phyloP scores from a whole-genome alignment of 1,140 invertebrate genomes.

The Dufourea novaeangliae region DNA sequence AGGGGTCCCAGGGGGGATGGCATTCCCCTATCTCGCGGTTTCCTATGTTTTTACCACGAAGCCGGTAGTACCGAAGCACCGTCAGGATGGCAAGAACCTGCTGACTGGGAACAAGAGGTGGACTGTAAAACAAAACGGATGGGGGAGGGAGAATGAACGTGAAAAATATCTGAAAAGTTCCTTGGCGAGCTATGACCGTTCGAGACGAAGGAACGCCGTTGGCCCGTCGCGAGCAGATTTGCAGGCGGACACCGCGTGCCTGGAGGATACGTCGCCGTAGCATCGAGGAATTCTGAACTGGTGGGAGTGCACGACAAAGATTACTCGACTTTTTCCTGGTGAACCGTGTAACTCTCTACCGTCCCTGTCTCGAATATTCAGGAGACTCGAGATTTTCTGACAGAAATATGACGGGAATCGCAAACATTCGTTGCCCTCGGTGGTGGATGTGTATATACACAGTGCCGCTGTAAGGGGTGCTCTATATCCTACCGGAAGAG shows the following conservation, averaged over 20 bases:
- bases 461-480: too few relatives aligned
- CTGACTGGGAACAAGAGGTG: neutral
- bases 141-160: neutral
- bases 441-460: too few relatives aligned
- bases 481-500: too few relatives aligned
- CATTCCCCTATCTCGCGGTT: constrained; percentile 35
- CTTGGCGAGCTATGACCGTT: neutral
- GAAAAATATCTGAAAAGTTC: constrained; percentile 8
- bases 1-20: constrained; percentile 27
- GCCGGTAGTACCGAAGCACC: neutral
- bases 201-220: neutral
- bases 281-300: neutral
- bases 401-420: neutral
- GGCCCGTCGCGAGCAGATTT: constrained; percentile 15
- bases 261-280: constrained; percentile 13
- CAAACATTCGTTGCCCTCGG: neutral
- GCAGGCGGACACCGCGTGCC: constrained; percentile 23
- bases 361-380: neutral
- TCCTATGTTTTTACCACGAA: constrained; percentile 22
- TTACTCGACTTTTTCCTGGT: neutral
- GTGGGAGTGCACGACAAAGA: neutral
- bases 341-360: too few relatives aligned
- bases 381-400: neutral
- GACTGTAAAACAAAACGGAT: neutral
- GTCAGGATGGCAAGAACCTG: constrained; percentile 6